Evolutionary conservation across 2,113 vertebrate species (phyloP).

Genomic region (Alligator mississippiensis): DNA sequence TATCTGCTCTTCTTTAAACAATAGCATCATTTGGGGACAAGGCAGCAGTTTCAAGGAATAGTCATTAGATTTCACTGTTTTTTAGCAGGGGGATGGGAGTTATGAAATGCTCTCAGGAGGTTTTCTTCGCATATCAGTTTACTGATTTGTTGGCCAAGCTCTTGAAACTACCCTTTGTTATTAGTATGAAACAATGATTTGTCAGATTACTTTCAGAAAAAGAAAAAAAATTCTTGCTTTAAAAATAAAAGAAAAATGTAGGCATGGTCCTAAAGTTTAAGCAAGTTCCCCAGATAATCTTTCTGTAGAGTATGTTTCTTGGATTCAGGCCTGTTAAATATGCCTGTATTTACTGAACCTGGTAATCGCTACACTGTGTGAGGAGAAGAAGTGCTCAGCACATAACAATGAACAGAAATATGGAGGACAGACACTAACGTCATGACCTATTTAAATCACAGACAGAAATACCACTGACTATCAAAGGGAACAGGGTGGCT

Average conservation of each 20-base stretch:
- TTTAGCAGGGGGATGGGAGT: not conserved
- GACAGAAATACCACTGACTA: too few relatives aligned
- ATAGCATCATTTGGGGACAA: not conserved
- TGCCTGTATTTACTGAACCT: too few relatives aligned
- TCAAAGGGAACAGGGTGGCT: too few relatives aligned
- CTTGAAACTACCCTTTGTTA: not conserved
- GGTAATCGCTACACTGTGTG: too few relatives aligned
- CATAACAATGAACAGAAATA: too few relatives aligned
- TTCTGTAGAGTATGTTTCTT: accelerated
- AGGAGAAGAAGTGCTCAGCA: too few relatives aligned
- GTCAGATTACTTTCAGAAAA: not conserved
- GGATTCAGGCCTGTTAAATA: not conserved
- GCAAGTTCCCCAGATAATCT: not conserved
- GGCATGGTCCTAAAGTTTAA: not conserved
- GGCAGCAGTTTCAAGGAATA: not conserved
- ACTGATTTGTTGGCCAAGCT: not conserved
- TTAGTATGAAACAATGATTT: not conserved
- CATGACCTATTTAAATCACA: too few relatives aligned
- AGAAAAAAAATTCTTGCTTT: not conserved
- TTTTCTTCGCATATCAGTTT: not conserved
- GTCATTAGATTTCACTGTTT: not conserved
- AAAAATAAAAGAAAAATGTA: not conserved
- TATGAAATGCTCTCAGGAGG: not conserved
- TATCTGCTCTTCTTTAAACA: not conserved
- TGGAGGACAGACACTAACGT: too few relatives aligned